These are phyloP conservation scores for Gymnothorax javanicus DNA, from an alignment of 2,797 vertebrate genomes.

Conservation along the genomic window DNA sequence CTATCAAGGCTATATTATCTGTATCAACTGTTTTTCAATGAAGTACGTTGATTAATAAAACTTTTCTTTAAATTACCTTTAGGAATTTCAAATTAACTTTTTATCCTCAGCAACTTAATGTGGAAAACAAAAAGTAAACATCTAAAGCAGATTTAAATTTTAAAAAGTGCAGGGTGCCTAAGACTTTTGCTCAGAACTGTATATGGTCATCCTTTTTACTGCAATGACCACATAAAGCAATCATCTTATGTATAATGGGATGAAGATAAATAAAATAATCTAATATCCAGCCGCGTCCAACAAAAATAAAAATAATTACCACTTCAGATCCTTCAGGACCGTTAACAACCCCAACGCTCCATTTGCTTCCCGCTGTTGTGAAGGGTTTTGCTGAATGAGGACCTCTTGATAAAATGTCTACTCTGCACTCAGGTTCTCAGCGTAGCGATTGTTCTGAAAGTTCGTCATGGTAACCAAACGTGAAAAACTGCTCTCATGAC, in stretches of 20 bases:
- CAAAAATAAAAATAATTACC: not conserved
- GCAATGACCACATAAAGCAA: conserved; percentile 9
- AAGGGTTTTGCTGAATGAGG: not conserved
- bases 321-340: not conserved
- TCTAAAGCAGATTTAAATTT: not conserved
- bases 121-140: too few relatives aligned
- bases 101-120: too few relatives aligned
- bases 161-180: not conserved
- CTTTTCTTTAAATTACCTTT: too few relatives aligned
- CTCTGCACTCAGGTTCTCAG: not conserved
- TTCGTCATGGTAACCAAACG: not conserved
- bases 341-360: not conserved
- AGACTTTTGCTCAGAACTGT: not conserved
- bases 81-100: too few relatives aligned
- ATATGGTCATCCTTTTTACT: not conserved
- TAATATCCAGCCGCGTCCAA: too few relatives aligned
- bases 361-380: not conserved
- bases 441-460: not conserved
- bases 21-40: too few relatives aligned
- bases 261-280: not conserved
- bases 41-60: too few relatives aligned
- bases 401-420: not conserved
- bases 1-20: too few relatives aligned
- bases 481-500: not conserved
- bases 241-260: not conserved